phyloP scores from a whole-genome alignment of 2,113 vertebrate genomes.

The Pelodiscus sinensis region DNA sequence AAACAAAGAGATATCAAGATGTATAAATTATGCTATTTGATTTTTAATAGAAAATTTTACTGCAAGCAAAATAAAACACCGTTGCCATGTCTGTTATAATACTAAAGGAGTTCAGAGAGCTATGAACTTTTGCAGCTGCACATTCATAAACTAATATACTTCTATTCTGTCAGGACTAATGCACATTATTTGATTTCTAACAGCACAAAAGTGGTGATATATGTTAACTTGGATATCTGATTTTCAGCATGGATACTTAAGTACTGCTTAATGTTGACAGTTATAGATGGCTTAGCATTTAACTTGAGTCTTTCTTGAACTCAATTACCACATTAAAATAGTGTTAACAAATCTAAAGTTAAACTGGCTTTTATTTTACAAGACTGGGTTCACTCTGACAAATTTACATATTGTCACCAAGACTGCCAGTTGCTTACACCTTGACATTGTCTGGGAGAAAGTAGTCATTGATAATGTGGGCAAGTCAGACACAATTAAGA shows the following conservation, averaged over 20 bases:
- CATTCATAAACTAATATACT: slow-evolving; percentile 60
- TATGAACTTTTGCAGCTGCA: slow-evolving; percentile 25
- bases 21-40: not conserved
- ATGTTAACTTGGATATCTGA: slow-evolving; percentile 62
- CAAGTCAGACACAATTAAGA: slow-evolving; percentile 44
- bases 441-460: slow-evolving; percentile 67
- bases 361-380: slow-evolving; percentile 76
- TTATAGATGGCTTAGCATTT: slow-evolving; percentile 75
- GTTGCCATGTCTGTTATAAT: slow-evolving; percentile 34
- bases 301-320: slow-evolving; percentile 71
- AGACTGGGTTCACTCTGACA: slow-evolving; percentile 71
- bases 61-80: slow-evolving; percentile 32
- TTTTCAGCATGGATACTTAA: slow-evolving; percentile 63
- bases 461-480: slow-evolving; percentile 55
- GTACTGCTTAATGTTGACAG: slow-evolving; percentile 65
- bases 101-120: slow-evolving; percentile 50
- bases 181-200: slow-evolving; percentile 66
- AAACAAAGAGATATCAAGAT: not conserved
- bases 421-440: slow-evolving; percentile 70
- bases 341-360: slow-evolving; percentile 81
- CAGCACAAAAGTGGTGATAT: slow-evolving; percentile 51
- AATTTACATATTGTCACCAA: slow-evolving; percentile 77
- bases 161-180: slow-evolving; percentile 49
- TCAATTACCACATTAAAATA: slow-evolving; percentile 82
- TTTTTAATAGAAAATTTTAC: slow-evolving; percentile 56